These are phyloP conservation scores for Tethya wilhelma DNA, from an alignment of 37 sponge, comb jelly and placozoan species.

Conservation along the genomic window DNA sequence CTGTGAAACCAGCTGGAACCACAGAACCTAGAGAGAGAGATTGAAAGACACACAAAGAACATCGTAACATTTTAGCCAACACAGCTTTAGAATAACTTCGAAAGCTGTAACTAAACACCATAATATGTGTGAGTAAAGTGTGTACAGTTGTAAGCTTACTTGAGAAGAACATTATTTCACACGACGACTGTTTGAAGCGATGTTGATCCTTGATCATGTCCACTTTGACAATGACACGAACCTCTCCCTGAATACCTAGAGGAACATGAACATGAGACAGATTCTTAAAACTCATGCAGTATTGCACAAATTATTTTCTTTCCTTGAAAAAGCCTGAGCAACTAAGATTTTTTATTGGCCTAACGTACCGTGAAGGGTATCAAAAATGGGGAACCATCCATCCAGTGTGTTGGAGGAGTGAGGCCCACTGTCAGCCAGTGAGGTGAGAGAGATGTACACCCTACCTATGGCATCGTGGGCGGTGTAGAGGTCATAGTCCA, in stretches of 20 bases:
- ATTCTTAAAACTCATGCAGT: background rate
- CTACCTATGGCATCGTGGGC: constrained; percentile 93
- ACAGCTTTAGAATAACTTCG: constrained; percentile 1
- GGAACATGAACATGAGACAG: background rate
- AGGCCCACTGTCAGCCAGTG: constrained; percentile 27
- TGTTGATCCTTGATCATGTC: constrained; percentile 73
- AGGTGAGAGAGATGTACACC: constrained; percentile 73
- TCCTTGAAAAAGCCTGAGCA: background rate
- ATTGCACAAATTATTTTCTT: too few relatives aligned
- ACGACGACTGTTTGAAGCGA: constrained; percentile 70
- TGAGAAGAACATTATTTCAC: constrained; percentile 72
- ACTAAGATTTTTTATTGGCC: background rate
- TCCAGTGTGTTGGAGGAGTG: constrained; percentile 30
- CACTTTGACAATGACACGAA: constrained; percentile 75
- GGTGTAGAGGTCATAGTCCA: constrained; percentile 90
- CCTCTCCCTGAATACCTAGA: constrained; percentile 80
- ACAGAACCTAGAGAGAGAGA: constrained; percentile 18
- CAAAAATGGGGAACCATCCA: constrained; percentile 96
- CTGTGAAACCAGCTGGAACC: constrained; percentile 21
- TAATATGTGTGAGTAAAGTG: background rate
- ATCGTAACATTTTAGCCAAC: background rate
- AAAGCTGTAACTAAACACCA: background rate
- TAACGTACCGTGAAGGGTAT: constrained; percentile 84
- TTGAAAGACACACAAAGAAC: background rate
- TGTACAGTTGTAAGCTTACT: constrained; percentile 42